Evolutionary conservation across 2,113 vertebrate genomes (phyloP), one percentile per base, ranked within the genome.

Genomic region (Megalops atlanticus): DNA sequence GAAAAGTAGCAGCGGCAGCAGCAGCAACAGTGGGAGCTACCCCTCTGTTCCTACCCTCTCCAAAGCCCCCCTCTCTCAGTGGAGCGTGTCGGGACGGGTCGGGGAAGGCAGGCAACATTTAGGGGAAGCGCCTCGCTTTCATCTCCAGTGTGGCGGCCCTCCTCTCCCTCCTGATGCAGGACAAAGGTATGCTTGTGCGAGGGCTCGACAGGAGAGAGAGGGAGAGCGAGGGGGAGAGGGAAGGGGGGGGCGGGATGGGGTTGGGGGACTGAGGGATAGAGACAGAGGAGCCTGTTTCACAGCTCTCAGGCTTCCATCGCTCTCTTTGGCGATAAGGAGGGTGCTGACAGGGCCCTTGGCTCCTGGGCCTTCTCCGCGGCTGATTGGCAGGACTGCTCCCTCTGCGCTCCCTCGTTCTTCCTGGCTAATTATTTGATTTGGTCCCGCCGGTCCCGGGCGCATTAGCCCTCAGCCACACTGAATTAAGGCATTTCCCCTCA

Each of bases 151-250:
- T 85, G 82, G 88, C 86, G 87, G 41, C 85, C 0, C 2, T 84
- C 80, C 93, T 94, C 93, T 93, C 93, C 92, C 92, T 94, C 92
- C 93, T 76, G 71, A 68, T n/a, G 14, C 82, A 78, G 91, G 92
- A 95, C 93, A 94, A 94, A 94, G 92, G 80, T 90, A 18, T 64
- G 88, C 89, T 91, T 94, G 93, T 93, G 92, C 92, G 87, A 86
- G 85, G 88, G 87, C 43, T 27, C 31, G 27, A 43, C 31, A 15
- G 36, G 72, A 35, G 39, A 69, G 41, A 41, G 80, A 77, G 27
- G 38, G 49, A 40, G 49, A 54, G 36, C 10, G 21, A 76, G 5
- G 24, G 18, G 10, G 69, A 76, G 38, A 49, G 54, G 47, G 33
- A 41, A n/a, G 1, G 47, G 35, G 54, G 47, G 52, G 39, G 38